phyloP scores from a whole-genome alignment of 1,140 invertebrate genomes.

The Scaptomyza graminum region DNA sequence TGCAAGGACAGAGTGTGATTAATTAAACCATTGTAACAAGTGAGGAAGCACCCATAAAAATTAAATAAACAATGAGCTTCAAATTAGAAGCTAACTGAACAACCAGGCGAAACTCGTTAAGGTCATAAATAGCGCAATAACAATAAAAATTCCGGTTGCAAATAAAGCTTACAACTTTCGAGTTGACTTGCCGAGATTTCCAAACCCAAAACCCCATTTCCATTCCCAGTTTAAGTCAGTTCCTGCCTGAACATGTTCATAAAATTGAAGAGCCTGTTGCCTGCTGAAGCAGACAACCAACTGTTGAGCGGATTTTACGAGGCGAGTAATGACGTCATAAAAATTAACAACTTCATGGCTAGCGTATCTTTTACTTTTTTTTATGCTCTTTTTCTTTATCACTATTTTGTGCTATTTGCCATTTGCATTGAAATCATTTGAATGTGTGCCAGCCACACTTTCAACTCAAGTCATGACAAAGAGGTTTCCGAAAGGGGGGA shows the following conservation, averaged over 20 bases:
- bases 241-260: conserved; percentile 62
- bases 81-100: conserved; percentile 59
- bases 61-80: conserved; percentile 52
- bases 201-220: conserved; percentile 22
- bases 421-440: conserved; percentile 62
- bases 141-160: conserved; percentile 80
- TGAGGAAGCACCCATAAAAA: conserved; percentile 14
- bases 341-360: conserved; percentile 79
- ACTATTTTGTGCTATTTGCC: conserved; percentile 30
- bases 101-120: conserved; percentile 62
- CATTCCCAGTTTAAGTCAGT: not conserved
- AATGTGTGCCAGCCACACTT: conserved; percentile 45
- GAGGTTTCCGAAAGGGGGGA: not conserved
- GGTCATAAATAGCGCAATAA: conserved; percentile 75
- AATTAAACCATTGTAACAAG: conserved; percentile 33
- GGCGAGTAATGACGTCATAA: conserved; percentile 82
- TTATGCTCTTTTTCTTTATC: conserved; percentile 19
- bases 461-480: conserved; percentile 1
- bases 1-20: conserved; percentile 30
- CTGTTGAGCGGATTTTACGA: conserved; percentile 81
- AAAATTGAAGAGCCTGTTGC: conserved; percentile 72
- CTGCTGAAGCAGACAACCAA: conserved; percentile 56
- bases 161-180: conserved; percentile 72
- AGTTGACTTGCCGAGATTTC: conserved; percentile 52
- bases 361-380: conserved; percentile 17